Evolutionary conservation across 2,113 vertebrate species (phyloP).

Genomic region (Orcinus orca): DNA sequence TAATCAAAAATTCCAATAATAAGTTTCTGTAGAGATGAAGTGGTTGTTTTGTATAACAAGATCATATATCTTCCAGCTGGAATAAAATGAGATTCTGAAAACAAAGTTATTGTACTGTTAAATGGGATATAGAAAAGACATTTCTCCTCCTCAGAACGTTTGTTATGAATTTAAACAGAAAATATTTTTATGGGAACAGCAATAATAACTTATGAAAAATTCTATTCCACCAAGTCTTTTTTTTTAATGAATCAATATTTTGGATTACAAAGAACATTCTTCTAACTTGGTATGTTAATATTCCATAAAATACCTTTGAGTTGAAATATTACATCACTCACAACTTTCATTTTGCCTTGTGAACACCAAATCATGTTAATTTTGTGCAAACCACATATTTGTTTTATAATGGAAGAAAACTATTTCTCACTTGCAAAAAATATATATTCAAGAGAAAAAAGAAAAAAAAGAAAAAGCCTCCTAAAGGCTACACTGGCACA

Average conservation of each 20-base stretch:
- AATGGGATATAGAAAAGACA: slow-evolving; percentile 69
- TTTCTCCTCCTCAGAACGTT: slow-evolving; percentile 60
- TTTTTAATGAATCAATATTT: slow-evolving; percentile 71
- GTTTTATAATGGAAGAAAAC: slow-evolving; percentile 56
- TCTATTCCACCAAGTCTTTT: slow-evolving; percentile 51
- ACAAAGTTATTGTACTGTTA: slow-evolving; percentile 70
- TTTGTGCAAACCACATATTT: slow-evolving; percentile 60
- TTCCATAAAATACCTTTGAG: slow-evolving; percentile 57
- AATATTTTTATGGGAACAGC: slow-evolving; percentile 72
- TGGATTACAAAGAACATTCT: slow-evolving; percentile 59
- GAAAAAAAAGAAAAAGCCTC: not conserved
- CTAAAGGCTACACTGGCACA: not conserved
- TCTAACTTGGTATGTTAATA: slow-evolving; percentile 46
- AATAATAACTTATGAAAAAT: slow-evolving; percentile 64
- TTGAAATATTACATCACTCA: slow-evolving; percentile 32
- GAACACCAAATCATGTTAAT: slow-evolving; percentile 54
- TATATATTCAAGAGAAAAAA: not conserved
- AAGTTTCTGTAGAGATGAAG: slow-evolving; percentile 45
- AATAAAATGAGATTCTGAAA: slow-evolving; percentile 73
- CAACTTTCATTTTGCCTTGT: slow-evolving; percentile 47
- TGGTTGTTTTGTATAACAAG: slow-evolving; percentile 62
- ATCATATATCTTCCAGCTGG: slow-evolving; percentile 69
- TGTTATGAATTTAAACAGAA: slow-evolving; percentile 78
- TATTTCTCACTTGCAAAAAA: slow-evolving; percentile 67
- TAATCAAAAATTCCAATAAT: slow-evolving; percentile 59